A percentile compares a stretch with the other conserved stretches of the same genome.
Evolutionary conservation across 2,888 invertebrate species (phyloP).

Genomic region (Nomada fabriciana): DNA sequence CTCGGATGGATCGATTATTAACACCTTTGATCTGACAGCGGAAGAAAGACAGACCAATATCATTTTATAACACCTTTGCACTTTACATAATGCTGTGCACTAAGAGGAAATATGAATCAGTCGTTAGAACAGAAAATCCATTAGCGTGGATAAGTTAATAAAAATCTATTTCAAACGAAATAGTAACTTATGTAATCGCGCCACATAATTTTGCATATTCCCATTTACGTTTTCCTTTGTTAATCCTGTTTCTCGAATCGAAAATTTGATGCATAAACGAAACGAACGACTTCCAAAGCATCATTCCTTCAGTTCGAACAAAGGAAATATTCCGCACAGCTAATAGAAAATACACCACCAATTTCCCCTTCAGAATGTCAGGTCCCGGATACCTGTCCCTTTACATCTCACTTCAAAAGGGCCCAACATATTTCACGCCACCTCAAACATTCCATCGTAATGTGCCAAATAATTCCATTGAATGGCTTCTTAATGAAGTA

Average conservation of each 20-base stretch:
- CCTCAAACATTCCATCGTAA: neutral
- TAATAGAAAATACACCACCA: slow-evolving; percentile 38
- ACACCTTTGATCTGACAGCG: neutral
- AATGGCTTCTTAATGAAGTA: too few species aligned
- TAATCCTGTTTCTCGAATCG: neutral
- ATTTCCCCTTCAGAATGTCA: slow-evolving; percentile 45
- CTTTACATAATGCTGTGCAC: slow-evolving; percentile 47
- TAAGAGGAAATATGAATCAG: slow-evolving; percentile 51
- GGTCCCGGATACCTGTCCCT: slow-evolving; percentile 49
- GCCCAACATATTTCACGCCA: neutral
- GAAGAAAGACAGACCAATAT: slow-evolving; percentile 4
- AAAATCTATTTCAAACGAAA: neutral
- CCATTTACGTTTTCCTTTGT: neutral
- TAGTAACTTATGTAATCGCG: slow-evolving; percentile 27
- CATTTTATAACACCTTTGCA: slow-evolving; percentile 39
- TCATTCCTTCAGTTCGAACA: neutral
- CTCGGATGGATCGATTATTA: slow-evolving; percentile 10
- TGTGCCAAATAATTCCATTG: too few species aligned
- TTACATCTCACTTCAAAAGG: slow-evolving; percentile 26
- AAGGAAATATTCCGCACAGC: slow-evolving; percentile 11
- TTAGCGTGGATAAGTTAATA: slow-evolving; percentile 9
- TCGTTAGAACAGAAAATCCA: slow-evolving; percentile 4
- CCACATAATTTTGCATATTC: slow-evolving; percentile 31
- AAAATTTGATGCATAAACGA: too few species aligned
- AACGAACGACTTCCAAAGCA: too few species aligned